These are phyloP conservation scores for Mystacides longicornis DNA, from an alignment of 2,888 invertebrate genomes.

Conservation along the genomic window DNA sequence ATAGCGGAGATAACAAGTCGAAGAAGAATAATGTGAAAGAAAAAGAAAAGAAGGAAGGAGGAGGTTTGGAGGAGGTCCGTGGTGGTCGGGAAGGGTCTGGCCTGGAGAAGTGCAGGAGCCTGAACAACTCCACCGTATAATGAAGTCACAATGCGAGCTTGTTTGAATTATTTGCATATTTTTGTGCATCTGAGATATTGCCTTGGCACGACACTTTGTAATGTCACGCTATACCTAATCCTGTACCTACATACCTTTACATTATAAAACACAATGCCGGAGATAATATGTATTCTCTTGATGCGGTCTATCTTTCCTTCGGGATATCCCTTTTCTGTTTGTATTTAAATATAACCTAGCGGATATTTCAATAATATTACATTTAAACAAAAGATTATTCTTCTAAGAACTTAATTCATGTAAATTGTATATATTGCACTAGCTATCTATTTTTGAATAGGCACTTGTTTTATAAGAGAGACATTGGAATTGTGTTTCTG, in stretches of 20 bases:
- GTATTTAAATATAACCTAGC: no score
- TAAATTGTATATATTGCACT: no score
- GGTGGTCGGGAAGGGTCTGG: background rate
- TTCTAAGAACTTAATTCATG: no score
- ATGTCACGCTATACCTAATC: background rate
- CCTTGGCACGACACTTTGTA: slow-evolving; percentile 14
- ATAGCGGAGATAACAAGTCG: background rate
- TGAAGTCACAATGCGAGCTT: slow-evolving; percentile 24
- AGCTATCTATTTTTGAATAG: no score
- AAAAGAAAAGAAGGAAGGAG: background rate
- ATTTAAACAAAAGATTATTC: no score
- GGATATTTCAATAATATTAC: no score
- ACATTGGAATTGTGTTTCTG: no score
- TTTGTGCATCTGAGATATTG: slow-evolving; percentile 23
- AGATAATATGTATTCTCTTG: background rate
- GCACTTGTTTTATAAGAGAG: no score
- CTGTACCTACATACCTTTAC: slow-evolving; percentile 14
- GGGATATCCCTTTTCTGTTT: no score
- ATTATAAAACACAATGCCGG: slow-evolving; percentile 16
- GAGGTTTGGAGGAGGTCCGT: background rate
- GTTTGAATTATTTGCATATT: slow-evolving; percentile 26
- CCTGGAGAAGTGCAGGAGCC: background rate
- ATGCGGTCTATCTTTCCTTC: no score
- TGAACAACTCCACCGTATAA: slow-evolving; percentile 19
- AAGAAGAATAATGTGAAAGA: background rate